Percentiles rank a stretch among this genome's conserved stretches.
Conservation (phyloP, 2,888 invertebrate genomes). For the Sesia apiformis region DNA sequence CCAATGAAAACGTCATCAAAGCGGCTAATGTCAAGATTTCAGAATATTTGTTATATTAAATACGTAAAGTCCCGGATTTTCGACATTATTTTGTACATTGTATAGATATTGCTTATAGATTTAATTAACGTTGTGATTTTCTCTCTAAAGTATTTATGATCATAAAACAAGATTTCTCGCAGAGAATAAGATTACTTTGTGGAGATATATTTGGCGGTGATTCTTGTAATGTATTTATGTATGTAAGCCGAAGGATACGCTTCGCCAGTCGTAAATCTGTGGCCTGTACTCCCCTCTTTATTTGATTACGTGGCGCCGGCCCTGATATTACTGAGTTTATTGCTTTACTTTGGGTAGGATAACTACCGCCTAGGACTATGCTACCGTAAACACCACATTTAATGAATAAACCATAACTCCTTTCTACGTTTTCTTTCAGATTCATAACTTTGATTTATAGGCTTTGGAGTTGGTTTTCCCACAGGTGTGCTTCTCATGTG, state of each 20-base stretch:
- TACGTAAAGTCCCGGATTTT: neutral
- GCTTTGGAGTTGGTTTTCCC: too few species aligned
- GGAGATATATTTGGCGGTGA: slow-evolving; percentile 10
- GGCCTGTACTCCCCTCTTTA: slow-evolving; percentile 35
- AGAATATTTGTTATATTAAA: slow-evolving; percentile 27
- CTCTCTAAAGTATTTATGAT: neutral
- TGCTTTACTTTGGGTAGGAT: slow-evolving; percentile 29
- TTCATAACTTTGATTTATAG: too few species aligned
- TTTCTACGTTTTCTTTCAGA: too few species aligned
- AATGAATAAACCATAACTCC: too few species aligned
- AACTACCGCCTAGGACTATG: slow-evolving; percentile 17
- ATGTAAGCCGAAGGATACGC: slow-evolving; percentile 22
- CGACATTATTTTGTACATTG: too few species aligned
- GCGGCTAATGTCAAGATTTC: slow-evolving; percentile 28
- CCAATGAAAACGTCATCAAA: slow-evolving; percentile 27
- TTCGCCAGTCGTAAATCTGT: slow-evolving; percentile 42
- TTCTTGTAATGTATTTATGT: slow-evolving; percentile 20
- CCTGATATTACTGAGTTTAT: slow-evolving; percentile 43
- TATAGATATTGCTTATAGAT: neutral
- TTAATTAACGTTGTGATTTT: neutral
- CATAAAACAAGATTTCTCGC: neutral
- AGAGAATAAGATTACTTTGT: slow-evolving; percentile 3
- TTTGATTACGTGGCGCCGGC: slow-evolving; percentile 49
- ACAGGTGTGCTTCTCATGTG: too few species aligned
- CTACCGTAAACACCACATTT: slow-evolving; percentile 2